A percentile compares a stretch with the other conserved stretches of the same genome.
These are phyloP conservation scores for Mesochorus sp. DNA, from an alignment of 2,888 invertebrate genomes.

Conservation along the genomic window DNA sequence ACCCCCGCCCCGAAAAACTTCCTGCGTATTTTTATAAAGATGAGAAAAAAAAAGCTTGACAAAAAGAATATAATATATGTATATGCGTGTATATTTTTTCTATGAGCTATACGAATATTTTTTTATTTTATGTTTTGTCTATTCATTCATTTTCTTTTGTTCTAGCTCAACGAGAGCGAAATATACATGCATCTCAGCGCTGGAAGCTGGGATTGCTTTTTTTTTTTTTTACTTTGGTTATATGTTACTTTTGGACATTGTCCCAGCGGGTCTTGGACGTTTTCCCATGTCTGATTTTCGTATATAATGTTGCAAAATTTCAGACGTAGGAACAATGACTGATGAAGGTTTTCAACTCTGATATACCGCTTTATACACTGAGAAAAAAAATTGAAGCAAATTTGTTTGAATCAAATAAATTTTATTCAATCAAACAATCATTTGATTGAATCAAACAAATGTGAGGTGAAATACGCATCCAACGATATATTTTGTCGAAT, in stretches of 20 bases:
- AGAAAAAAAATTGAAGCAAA: too few relatives aligned
- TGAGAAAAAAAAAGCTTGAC: neutral
- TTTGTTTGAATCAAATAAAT: too few relatives aligned
- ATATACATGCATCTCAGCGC: slow-evolving; percentile 47
- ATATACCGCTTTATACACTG: too few relatives aligned
- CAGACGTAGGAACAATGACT: neutral
- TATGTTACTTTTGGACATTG: slow-evolving; percentile 30
- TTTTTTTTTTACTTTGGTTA: neutral
- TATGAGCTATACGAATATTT: slow-evolving; percentile 54
- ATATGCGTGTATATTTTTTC: slow-evolving; percentile 57
- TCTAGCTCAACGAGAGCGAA: slow-evolving; percentile 35
- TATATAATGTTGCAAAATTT: slow-evolving; percentile 26
- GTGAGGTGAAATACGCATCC: too few relatives aligned
- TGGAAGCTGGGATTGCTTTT: slow-evolving; percentile 41
- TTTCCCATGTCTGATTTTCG: slow-evolving; percentile 59
- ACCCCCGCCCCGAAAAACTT: slow-evolving; percentile 4
- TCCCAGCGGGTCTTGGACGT: slow-evolving; percentile 73
- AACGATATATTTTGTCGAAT: too few relatives aligned
- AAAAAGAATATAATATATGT: slow-evolving; percentile 14
- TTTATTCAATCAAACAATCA: too few relatives aligned
- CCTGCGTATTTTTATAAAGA: slow-evolving; percentile 38
- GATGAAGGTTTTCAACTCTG: too few relatives aligned
- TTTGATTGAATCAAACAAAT: too few relatives aligned
- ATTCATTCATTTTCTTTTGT: neutral
- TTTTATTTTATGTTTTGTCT: slow-evolving; percentile 3